These are phyloP conservation scores for Melanargia galathea DNA, from an alignment of 2,888 invertebrate genomes.

Conservation along the genomic window DNA sequence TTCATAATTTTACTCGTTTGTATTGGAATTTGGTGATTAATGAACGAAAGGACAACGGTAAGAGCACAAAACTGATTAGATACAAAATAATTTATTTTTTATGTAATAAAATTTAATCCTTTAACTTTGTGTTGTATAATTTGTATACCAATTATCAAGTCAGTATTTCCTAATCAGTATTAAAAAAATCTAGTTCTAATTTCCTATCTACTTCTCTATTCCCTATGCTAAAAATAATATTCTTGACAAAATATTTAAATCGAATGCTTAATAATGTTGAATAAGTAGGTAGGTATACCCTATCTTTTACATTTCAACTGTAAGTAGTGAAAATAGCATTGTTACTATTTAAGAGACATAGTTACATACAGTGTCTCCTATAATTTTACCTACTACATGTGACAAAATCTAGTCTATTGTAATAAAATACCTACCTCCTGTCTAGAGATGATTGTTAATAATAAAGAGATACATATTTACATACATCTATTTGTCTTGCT, in stretches of 20 bases:
- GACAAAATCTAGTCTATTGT: conserved; percentile 56
- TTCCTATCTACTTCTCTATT: not conserved
- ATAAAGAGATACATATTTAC: conserved; percentile 78
- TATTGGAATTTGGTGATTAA: too few relatives aligned
- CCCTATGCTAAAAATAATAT: conserved; percentile 7
- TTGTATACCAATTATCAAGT: conserved; percentile 14
- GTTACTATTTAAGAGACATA: conserved; percentile 19
- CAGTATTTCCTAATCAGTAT: conserved; percentile 35
- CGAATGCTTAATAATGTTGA: conserved; percentile 17
- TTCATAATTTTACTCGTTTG: too few relatives aligned
- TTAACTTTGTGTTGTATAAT: not conserved
- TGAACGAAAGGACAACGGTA: too few relatives aligned
- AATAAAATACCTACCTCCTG: conserved; percentile 76
- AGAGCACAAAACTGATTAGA: too few relatives aligned
- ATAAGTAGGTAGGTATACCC: not conserved
- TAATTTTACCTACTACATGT: conserved; percentile 50
- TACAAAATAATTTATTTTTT: too few relatives aligned
- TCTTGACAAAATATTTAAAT: not conserved
- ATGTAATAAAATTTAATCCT: too few relatives aligned
- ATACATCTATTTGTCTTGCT: conserved; percentile 39
- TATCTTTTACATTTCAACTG: not conserved
- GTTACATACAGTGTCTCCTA: conserved; percentile 43
- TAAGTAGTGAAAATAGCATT: conserved; percentile 24
- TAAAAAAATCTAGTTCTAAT: conserved; percentile 10
- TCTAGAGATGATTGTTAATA: conserved; percentile 78